These are phyloP conservation scores for Apamea monoglypha DNA, from an alignment of 2,888 invertebrate genomes.

Conservation along the genomic window DNA sequence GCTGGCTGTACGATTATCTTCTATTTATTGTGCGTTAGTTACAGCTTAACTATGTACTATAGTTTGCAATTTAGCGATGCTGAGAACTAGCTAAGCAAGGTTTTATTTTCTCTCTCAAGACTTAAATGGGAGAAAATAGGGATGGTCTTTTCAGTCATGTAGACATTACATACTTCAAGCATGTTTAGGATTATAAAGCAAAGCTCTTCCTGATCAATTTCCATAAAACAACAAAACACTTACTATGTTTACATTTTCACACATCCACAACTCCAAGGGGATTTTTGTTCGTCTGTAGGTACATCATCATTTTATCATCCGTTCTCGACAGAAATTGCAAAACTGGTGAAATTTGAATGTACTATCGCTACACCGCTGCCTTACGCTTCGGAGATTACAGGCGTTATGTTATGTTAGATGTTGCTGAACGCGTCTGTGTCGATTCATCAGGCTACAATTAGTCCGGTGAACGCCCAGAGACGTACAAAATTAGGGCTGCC, in stretches of 20 bases:
- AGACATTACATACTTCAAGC: neutral
- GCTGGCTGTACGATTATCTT: conserved; percentile 48
- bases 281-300: conserved; percentile 11
- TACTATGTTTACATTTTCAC: conserved; percentile 29
- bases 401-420: neutral
- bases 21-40: conserved; percentile 43
- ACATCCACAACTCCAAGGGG: conserved; percentile 7
- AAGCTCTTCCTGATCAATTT: conserved; percentile 23
- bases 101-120: neutral
- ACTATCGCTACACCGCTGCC: neutral
- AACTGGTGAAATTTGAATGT: neutral
- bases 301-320: conserved; percentile 38
- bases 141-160: neutral
- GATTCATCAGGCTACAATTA: conserved; percentile 54
- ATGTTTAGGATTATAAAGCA: conserved; percentile 18
- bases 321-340: conserved; percentile 19
- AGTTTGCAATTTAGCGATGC: conserved; percentile 3
- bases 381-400: neutral
- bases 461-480: conserved; percentile 4
- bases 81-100: neutral
- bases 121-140: neutral
- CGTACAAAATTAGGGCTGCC: conserved; percentile 47
- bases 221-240: conserved; percentile 50
- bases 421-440: conserved; percentile 36
- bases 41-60: conserved; percentile 33